phyloP scores from a whole-genome alignment of 1,140 invertebrate species.

The Thaumetopoea pityocampa region DNA sequence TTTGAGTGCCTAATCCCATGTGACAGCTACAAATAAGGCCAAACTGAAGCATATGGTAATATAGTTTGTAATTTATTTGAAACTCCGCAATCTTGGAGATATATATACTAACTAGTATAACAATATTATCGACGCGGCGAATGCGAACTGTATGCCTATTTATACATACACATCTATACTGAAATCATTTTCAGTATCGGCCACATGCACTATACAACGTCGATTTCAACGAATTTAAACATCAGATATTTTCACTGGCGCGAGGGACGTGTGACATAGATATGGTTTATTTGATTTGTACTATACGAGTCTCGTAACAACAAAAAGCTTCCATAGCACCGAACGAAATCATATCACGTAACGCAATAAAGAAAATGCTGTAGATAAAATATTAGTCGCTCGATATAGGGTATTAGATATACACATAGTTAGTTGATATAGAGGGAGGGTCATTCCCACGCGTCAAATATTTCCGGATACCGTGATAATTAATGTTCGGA shows the following conservation, averaged over 20 bases:
- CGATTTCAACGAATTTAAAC: conserved; percentile 30
- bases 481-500: conserved; percentile 39
- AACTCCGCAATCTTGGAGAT: conserved; percentile 53
- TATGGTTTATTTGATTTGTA: conserved; percentile 45
- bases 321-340: conserved; percentile 5
- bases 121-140: conserved; percentile 43
- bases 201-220: conserved; percentile 26
- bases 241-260: conserved; percentile 31
- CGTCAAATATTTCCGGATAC: conserved; percentile 40
- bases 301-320: conserved; percentile 4
- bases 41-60: no score
- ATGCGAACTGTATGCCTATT: conserved; percentile 46
- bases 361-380: conserved; percentile 39
- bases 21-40: conserved; percentile 14
- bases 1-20: conserved; percentile 27
- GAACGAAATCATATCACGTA: conserved; percentile 40
- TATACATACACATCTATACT: no score
- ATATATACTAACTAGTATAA: conserved; percentile 57
- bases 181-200: conserved; percentile 52
- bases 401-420: conserved; percentile 13
- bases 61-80: conserved; percentile 61
- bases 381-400: conserved; percentile 21
- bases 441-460: conserved; percentile 31
- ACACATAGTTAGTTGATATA: conserved; percentile 12
- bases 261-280: conserved; percentile 24